Conservation (phyloP, 2,888 invertebrate genomes). For the Atrina japonica region DNA sequence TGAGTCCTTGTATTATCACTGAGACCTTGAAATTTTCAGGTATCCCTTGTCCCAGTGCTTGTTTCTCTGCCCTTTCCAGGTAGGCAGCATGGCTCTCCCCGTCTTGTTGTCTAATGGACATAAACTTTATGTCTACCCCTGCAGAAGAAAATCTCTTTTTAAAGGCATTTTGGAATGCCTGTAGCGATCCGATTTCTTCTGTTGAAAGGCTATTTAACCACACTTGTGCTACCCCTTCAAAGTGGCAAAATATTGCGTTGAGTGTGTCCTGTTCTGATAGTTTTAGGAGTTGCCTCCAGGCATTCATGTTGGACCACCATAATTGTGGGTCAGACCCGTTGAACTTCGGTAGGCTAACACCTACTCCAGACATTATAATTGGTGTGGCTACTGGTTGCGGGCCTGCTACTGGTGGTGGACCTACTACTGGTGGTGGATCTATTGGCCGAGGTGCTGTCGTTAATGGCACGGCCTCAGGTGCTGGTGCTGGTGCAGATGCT, state of each 20-base stretch:
- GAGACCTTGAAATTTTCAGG: too few species aligned
- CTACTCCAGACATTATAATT: neutral
- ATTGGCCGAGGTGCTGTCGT: neutral
- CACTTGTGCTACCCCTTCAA: too few species aligned
- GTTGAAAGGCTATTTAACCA: too few species aligned
- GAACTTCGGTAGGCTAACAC: slow-evolving; percentile 4
- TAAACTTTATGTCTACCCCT: slow-evolving; percentile 5
- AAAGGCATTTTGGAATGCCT: slow-evolving; percentile 6
- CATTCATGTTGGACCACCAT: slow-evolving; percentile 12
- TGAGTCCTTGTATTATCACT: too few species aligned
- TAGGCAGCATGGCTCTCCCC: neutral
- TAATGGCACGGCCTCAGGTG: neutral
- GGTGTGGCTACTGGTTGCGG: too few species aligned
- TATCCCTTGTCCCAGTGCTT: neutral
- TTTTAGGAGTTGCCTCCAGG: neutral
- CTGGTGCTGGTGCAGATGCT: too few species aligned
- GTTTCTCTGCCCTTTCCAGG: slow-evolving; percentile 8
- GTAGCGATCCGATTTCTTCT: too few species aligned
- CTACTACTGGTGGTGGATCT: slow-evolving; percentile 12
- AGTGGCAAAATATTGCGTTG: too few species aligned
- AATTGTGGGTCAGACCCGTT: neutral
- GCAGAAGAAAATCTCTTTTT: neutral
- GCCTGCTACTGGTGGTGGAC: neutral
- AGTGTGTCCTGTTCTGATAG: too few species aligned
- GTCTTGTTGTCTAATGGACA: slow-evolving; percentile 1